These are phyloP conservation scores for Mycetomoellerius zeteki DNA, from an alignment of 1,140 invertebrate genomes.

Conservation along the genomic window DNA sequence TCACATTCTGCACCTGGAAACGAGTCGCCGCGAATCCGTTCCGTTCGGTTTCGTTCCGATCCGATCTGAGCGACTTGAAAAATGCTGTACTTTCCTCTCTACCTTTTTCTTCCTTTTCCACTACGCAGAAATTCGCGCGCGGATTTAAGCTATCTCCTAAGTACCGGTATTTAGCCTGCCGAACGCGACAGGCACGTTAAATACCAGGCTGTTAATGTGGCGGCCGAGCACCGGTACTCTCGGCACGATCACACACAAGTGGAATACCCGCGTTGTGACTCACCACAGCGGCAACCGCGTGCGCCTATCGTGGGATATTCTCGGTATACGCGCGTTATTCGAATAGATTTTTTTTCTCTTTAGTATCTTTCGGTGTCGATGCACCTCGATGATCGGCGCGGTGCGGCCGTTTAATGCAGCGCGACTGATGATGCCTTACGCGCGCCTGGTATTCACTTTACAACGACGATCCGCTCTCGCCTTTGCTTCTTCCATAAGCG, in stretches of 20 bases:
- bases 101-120: background rate
- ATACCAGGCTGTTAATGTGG: constrained; percentile 60
- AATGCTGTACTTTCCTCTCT: constrained; percentile 7
- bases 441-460: constrained; percentile 9
- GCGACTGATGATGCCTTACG: constrained; percentile 31
- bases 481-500: background rate
- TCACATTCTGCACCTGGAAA: constrained; percentile 63
- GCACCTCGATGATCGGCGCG: constrained; percentile 42
- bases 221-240: constrained; percentile 38
- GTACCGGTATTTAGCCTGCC: constrained; percentile 65
- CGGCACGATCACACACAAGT: constrained; percentile 35
- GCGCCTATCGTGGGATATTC: constrained; percentile 59
- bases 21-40: constrained; percentile 11
- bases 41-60: too few species aligned
- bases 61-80: constrained; percentile 22
- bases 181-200: constrained; percentile 65
- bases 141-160: constrained; percentile 27
- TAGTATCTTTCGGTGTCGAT: constrained; percentile 43
- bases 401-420: constrained; percentile 27
- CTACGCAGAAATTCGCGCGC: constrained; percentile 2
- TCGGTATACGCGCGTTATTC: constrained; percentile 45
- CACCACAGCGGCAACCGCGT: constrained; percentile 36
- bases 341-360: background rate
- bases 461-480: constrained; percentile 35
- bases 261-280: constrained; percentile 60